Percentiles rank a stretch among this genome's conserved stretches.
phyloP scores from a whole-genome alignment of 2,888 invertebrate species.

The Drosophila maculinotata region DNA sequence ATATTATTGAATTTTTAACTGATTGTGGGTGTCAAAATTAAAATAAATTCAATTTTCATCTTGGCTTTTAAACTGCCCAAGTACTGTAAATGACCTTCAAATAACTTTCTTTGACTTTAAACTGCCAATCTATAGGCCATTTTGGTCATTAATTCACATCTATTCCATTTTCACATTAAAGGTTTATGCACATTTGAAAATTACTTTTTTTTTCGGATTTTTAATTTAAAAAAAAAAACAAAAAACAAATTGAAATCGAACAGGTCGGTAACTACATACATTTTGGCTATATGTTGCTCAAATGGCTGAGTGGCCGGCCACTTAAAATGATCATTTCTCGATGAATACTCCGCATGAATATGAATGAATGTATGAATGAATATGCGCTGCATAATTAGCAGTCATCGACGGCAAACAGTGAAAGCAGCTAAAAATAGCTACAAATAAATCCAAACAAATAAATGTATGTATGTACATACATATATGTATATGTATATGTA shows the following conservation, averaged over 20 bases:
- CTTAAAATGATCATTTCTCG: slow-evolving; percentile 53
- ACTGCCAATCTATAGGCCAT: too few species aligned
- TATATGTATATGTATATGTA: background rate
- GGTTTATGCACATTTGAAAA: background rate
- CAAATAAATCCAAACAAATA: slow-evolving; percentile 18
- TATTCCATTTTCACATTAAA: too few species aligned
- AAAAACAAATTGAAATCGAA: slow-evolving; percentile 9
- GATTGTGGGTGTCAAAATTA: too few species aligned
- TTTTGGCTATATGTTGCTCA: slow-evolving; percentile 24
- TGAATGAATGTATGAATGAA: slow-evolving; percentile 33
- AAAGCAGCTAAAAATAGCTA: slow-evolving; percentile 63
- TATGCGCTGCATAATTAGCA: slow-evolving; percentile 71
- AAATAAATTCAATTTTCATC: too few species aligned
- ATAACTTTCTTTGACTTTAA: too few species aligned
- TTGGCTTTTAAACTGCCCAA: too few species aligned
- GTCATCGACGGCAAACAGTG: slow-evolving; percentile 55
- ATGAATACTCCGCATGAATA: slow-evolving; percentile 50
- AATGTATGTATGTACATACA: background rate
- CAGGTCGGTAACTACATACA: slow-evolving; percentile 15
- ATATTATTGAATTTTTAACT: too few species aligned
- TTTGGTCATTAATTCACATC: too few species aligned
- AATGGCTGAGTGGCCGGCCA: slow-evolving; percentile 43
- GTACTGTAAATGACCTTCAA: too few species aligned
- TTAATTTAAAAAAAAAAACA: slow-evolving; percentile 27
- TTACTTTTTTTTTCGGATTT: too few species aligned